Percentiles rank a stretch among this genome's conserved stretches.
Evolutionary conservation across 1,140 invertebrate genomes (phyloP).

Genomic region (Gryon sp.): DNA sequence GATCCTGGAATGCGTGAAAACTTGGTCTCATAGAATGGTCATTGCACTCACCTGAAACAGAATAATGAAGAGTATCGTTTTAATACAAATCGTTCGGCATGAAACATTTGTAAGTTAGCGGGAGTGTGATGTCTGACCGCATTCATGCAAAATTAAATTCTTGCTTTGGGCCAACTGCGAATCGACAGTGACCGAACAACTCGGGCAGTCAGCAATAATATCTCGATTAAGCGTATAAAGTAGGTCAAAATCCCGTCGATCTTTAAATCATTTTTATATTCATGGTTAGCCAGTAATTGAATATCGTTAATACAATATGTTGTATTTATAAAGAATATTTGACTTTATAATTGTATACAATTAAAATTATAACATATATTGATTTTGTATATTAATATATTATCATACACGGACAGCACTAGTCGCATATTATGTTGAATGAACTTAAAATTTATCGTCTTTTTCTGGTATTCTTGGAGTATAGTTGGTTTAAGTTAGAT

Average conservation of each 20-base stretch:
- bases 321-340: too few relatives aligned
- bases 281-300: too few relatives aligned
- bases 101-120: slow-evolving; percentile 63
- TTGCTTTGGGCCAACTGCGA: slow-evolving; percentile 47
- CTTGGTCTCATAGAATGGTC: slow-evolving; percentile 19
- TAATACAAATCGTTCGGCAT: slow-evolving; percentile 44
- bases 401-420: too few relatives aligned
- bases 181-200: slow-evolving; percentile 10
- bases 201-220: slow-evolving; percentile 44
- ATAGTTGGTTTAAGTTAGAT: too few relatives aligned
- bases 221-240: slow-evolving; percentile 63
- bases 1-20: slow-evolving; percentile 1
- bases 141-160: slow-evolving; percentile 61
- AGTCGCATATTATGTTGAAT: too few relatives aligned
- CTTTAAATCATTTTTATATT: too few relatives aligned
- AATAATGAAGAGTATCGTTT: slow-evolving; percentile 33
- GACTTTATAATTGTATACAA: too few relatives aligned
- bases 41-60: slow-evolving; percentile 57
- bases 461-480: too few relatives aligned
- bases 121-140: slow-evolving; percentile 52
- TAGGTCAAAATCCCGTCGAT: slow-evolving; percentile 45
- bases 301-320: too few relatives aligned
- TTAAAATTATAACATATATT: too few relatives aligned
- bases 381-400: too few relatives aligned
- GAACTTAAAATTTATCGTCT: too few relatives aligned